phyloP scores from a whole-genome alignment of 2,113 vertebrate species.

The Diglossa brunneiventris region DNA sequence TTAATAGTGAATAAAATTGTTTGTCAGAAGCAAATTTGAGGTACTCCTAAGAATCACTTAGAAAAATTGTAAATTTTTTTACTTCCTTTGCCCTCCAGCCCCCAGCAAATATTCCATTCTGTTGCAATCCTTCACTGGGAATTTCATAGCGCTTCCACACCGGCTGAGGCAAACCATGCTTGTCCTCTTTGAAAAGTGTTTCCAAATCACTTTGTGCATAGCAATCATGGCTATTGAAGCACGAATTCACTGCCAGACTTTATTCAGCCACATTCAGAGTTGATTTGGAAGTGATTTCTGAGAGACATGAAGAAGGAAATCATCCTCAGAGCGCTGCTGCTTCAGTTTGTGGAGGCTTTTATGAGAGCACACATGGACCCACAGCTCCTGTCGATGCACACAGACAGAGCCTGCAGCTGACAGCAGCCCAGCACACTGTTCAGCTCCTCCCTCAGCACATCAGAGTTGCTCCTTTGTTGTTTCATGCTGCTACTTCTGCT shows the following conservation, averaged over 20 bases:
- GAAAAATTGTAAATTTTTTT: neutral
- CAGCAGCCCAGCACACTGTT: neutral
- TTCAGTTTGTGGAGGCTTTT: neutral
- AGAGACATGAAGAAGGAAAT: neutral
- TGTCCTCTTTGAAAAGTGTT: neutral
- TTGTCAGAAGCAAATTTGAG: neutral
- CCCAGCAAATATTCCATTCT: neutral
- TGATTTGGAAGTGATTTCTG: neutral
- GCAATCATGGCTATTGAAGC: neutral
- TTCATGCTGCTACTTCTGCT: neutral
- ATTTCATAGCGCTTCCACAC: neutral
- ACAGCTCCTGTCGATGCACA: neutral
- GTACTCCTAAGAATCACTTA: neutral
- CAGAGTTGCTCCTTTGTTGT: neutral
- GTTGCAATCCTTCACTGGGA: neutral
- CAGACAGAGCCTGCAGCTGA: neutral
- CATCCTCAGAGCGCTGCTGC: neutral
- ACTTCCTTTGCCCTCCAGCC: neutral
- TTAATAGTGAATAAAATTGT: neutral
- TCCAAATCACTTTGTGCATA: neutral
- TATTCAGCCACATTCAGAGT: neutral
- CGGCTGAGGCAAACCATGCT: neutral
- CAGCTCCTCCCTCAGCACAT: neutral
- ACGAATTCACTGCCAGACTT: neutral
- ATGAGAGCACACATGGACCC: neutral